Conservation (phyloP, 2,888 invertebrate genomes). For the Tachina grossa region DNA sequence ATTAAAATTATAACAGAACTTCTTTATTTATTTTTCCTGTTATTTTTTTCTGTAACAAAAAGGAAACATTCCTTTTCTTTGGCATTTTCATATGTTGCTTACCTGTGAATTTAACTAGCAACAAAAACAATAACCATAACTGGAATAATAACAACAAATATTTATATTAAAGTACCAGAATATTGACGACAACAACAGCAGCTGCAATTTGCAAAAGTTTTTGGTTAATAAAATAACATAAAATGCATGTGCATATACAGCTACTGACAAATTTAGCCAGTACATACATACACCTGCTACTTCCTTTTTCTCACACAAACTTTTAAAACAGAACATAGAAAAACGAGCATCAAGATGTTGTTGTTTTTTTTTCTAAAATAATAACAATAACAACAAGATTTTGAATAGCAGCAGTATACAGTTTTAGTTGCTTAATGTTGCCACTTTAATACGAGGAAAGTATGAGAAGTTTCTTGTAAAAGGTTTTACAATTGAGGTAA, state of each 20-base stretch:
- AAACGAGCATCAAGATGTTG: slow-evolving; percentile 55
- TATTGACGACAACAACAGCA: slow-evolving; percentile 52
- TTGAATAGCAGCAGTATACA: slow-evolving; percentile 21
- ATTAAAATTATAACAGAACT: no score
- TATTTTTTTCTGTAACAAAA: not conserved
- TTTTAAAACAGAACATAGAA: slow-evolving; percentile 18
- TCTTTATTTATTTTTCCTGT: not conserved
- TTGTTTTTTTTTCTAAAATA: slow-evolving; percentile 16
- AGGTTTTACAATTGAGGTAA: no score
- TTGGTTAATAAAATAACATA: slow-evolving; percentile 45
- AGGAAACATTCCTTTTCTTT: slow-evolving; percentile 37
- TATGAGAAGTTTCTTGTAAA: no score
- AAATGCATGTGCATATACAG: not conserved
- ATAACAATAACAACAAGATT: slow-evolving; percentile 12
- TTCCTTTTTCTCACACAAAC: not conserved
- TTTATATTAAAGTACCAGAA: slow-evolving; percentile 17
- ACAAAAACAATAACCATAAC: slow-evolving; percentile 15
- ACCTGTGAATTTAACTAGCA: slow-evolving; percentile 23
- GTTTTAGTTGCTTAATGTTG: slow-evolving; percentile 9
- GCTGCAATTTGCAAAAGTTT: slow-evolving; percentile 51
- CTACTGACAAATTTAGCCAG: not conserved
- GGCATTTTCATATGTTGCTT: slow-evolving; percentile 1
- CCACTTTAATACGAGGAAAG: not conserved
- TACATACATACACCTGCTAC: not conserved
- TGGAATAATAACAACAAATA: slow-evolving; percentile 25